Conservation (phyloP, 2,797 vertebrate species). For the Macropus fuliginosus region DNA sequence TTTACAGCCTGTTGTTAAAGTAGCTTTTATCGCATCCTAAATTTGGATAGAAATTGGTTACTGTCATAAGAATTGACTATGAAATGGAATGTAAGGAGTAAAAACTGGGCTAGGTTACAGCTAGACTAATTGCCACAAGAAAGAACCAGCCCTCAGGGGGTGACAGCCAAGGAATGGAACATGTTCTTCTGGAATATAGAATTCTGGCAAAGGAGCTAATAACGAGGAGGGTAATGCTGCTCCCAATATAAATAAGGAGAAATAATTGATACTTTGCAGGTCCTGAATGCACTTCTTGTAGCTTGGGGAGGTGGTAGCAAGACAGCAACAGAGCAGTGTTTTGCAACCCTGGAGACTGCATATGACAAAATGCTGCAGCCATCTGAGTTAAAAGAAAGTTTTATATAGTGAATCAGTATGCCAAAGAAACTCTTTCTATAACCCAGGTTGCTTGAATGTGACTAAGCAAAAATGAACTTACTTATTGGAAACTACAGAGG, state of each 20-base stretch:
- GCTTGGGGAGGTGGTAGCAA: background rate
- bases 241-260: constrained; percentile 2
- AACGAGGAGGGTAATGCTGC: background rate
- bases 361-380: background rate
- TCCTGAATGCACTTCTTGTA: background rate
- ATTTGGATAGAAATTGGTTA: background rate
- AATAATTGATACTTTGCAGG: background rate
- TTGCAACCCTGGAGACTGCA: background rate
- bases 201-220: too few species aligned
- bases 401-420: background rate
- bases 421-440: background rate
- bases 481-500: background rate
- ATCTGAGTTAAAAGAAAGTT: background rate
- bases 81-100: background rate
- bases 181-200: background rate
- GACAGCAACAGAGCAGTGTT: background rate
- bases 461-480: background rate
- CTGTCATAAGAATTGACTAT: background rate
- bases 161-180: background rate
- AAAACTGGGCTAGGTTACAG: background rate
- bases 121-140: background rate
- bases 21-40: background rate
- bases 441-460: background rate
- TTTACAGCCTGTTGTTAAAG: background rate
- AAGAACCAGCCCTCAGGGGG: background rate